phyloP scores from a whole-genome alignment of 2,113 vertebrate genomes.

The Mobula hypostoma region DNA sequence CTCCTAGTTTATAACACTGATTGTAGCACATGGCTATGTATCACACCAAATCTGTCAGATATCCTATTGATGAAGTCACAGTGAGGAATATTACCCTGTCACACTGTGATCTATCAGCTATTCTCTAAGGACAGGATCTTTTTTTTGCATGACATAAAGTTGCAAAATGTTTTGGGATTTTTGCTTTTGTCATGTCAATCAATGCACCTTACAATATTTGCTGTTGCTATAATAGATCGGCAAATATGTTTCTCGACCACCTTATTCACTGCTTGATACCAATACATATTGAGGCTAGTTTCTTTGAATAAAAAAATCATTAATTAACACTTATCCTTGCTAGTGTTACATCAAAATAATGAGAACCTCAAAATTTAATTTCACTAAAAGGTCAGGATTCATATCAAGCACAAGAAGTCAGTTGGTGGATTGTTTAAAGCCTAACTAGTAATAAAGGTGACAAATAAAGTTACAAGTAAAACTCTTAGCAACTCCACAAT shows the following conservation, averaged over 20 bases:
- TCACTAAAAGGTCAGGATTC: too few relatives aligned
- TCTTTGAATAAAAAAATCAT: not conserved
- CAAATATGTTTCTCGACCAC: not conserved
- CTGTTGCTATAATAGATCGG: not conserved
- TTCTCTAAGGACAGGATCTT: not conserved
- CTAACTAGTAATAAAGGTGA: not conserved
- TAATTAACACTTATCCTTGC: conserved; percentile 20
- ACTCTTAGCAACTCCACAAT: not conserved
- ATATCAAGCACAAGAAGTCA: not conserved
- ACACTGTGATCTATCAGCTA: not conserved
- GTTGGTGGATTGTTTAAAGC: not conserved
- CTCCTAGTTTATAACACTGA: not conserved
- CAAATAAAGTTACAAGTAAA: not conserved
- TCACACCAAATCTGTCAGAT: not conserved
- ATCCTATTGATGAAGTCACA: not conserved
- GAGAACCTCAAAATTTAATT: not conserved
- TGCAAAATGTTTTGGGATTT: not conserved
- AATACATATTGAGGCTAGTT: not conserved
- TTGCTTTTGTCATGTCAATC: not conserved
- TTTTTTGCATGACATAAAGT: not conserved
- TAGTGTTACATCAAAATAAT: conserved; percentile 28
- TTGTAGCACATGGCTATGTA: not conserved
- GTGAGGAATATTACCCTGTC: not conserved
- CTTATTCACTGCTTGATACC: not conserved
- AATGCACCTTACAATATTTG: not conserved